These are phyloP conservation scores for Panthera uncia DNA, from an alignment of 2,113 vertebrate genomes.

Conservation along the genomic window DNA sequence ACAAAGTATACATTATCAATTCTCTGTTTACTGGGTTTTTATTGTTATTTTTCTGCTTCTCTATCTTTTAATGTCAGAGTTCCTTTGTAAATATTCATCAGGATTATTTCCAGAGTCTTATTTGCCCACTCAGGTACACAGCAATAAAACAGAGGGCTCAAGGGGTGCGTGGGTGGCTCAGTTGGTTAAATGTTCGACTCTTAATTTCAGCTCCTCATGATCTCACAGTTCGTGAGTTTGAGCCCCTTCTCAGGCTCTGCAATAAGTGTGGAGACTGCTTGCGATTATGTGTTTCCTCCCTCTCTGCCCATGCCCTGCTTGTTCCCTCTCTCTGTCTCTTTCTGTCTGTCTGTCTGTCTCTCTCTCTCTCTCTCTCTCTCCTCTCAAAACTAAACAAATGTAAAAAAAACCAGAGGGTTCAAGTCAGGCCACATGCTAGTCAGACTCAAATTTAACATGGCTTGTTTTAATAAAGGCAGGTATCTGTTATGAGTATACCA, in stretches of 20 bases:
- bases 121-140: background rate
- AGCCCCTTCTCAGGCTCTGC: too few relatives aligned
- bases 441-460: background rate
- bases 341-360: too few relatives aligned
- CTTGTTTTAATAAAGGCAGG: background rate
- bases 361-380: too few relatives aligned
- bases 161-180: background rate
- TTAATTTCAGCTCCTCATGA: too few relatives aligned
- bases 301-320: too few relatives aligned
- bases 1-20: background rate
- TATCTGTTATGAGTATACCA: background rate
- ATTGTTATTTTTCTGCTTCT: background rate
- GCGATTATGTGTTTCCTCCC: too few relatives aligned
- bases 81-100: constrained; percentile 41
- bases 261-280: too few relatives aligned
- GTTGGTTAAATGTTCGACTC: too few relatives aligned
- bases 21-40: background rate
- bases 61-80: background rate
- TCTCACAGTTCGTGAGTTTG: too few relatives aligned
- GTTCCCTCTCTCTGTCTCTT: too few relatives aligned
- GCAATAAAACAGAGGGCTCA: background rate
- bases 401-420: background rate
- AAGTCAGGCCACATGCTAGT: background rate
- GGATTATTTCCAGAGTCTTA: background rate
- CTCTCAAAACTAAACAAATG: too few relatives aligned